A percentile compares a stretch with the other conserved stretches of the same genome.
phyloP scores from a whole-genome alignment of 1,140 invertebrate genomes.

The Drosophila trapezifrons region DNA sequence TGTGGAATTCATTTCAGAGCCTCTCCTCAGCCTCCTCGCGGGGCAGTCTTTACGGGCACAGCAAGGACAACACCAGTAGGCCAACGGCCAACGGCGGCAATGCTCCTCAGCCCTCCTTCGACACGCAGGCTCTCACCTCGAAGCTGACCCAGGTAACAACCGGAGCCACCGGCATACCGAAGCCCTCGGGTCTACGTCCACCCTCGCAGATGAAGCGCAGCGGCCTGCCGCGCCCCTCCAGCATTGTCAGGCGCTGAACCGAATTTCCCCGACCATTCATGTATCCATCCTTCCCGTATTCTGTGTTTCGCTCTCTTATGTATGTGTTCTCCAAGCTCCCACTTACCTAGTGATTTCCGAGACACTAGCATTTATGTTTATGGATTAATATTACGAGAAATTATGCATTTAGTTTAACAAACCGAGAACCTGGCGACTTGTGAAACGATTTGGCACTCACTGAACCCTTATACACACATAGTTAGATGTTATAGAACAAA shows the following conservation, averaged over 20 bases:
- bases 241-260: constrained; percentile 61
- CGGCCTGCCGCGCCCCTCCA: constrained; percentile 76
- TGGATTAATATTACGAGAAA: constrained; percentile 36
- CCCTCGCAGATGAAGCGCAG: constrained; percentile 78
- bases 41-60: constrained; percentile 67
- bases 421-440: constrained; percentile 29
- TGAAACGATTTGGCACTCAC: constrained; percentile 21
- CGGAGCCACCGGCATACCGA: constrained; percentile 74
- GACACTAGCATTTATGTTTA: constrained; percentile 47
- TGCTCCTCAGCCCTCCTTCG: constrained; percentile 38
- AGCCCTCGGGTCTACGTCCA: constrained; percentile 75
- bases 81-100: constrained; percentile 27
- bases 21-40: constrained; percentile 80
- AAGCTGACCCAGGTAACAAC: constrained; percentile 70
- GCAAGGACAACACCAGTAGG: constrained; percentile 49
- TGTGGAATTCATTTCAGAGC: constrained; percentile 44
- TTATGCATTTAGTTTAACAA: constrained; percentile 49
- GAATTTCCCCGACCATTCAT: constrained; percentile 20
- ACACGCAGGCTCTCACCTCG: constrained; percentile 55
- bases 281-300: constrained; percentile 8
- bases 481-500: constrained; percentile 22
- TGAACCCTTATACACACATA: constrained; percentile 18
- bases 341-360: constrained; percentile 25
- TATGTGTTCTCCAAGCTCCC: constrained; percentile 12
- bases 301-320: constrained; percentile 27